Conservation (phyloP, 2,113 vertebrate genomes). For the Thamnophis sirtalis region DNA sequence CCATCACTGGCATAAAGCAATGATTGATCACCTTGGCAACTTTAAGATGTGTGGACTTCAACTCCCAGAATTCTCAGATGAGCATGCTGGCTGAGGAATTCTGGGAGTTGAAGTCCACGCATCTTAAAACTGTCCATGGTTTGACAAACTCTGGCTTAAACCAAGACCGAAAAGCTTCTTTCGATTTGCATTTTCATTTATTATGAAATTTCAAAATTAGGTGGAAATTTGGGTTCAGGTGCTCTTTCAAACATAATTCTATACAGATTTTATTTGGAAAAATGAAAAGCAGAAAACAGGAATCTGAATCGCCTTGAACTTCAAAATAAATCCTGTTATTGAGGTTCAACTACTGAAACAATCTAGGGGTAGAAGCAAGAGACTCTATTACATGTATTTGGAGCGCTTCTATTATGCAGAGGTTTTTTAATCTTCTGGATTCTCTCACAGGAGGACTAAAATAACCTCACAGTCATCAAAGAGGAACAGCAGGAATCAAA, state of each 20-base stretch:
- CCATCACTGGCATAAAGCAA: background rate
- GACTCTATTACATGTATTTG: background rate
- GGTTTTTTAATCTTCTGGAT: background rate
- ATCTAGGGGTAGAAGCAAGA: background rate
- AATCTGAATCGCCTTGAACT: slow-evolving; percentile 26
- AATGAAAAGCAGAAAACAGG: slow-evolving; percentile 24
- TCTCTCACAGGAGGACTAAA: background rate
- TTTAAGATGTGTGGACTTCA: too few species aligned
- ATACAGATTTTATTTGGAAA: slow-evolving; percentile 25
- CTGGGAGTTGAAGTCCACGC: too few species aligned
- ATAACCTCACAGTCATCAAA: background rate
- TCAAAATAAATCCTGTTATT: slow-evolving; percentile 6
- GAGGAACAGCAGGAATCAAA: slow-evolving; percentile 28
- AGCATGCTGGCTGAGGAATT: too few species aligned
- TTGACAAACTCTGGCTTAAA: slow-evolving; percentile 35
- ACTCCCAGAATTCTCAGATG: too few species aligned
- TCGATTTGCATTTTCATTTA: background rate
- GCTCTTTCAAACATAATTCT: slow-evolving; percentile 12
- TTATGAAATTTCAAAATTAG: slow-evolving; percentile 13
- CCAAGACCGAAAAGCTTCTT: slow-evolving; percentile 34
- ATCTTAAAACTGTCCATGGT: too few species aligned
- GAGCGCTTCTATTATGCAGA: background rate
- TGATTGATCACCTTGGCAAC: too few species aligned
- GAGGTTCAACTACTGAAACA: fast-evolving
- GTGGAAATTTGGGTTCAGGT: slow-evolving; percentile 28